Evolutionary conservation across 1,140 invertebrate species (phyloP).

Genomic region (Ceratosolen fusciceps): DNA sequence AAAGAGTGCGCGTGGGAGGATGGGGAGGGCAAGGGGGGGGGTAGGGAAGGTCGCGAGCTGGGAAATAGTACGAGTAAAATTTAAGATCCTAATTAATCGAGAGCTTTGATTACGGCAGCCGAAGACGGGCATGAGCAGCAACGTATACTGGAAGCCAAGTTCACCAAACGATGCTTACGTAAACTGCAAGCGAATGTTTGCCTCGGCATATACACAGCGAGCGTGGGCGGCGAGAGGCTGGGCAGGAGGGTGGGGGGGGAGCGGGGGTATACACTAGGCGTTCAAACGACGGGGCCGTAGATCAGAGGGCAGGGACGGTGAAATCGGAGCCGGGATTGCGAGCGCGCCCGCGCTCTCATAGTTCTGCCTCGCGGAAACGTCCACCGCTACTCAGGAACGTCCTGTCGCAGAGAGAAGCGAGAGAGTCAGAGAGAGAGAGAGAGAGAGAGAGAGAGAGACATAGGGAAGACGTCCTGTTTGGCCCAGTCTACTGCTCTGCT

Average conservation of each 20-base stretch:
- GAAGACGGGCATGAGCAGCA: constrained; percentile 39
- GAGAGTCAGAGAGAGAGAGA: background rate
- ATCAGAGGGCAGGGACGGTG: background rate
- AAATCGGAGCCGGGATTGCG: constrained; percentile 16
- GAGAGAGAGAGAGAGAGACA: background rate
- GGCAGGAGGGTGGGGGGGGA: no score
- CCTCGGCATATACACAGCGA: background rate
- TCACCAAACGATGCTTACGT: constrained; percentile 24
- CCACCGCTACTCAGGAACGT: constrained; percentile 17
- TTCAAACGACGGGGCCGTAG: background rate
- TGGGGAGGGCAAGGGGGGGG: background rate
- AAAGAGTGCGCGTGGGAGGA: no score
- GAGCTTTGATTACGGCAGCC: constrained; percentile 41
- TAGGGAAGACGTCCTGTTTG: background rate
- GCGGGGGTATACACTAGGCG: background rate
- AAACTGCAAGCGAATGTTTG: constrained; percentile 41
- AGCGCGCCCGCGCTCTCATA: background rate
- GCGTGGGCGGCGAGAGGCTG: no score
- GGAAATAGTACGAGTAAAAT: constrained; percentile 6
- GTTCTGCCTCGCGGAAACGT: constrained; percentile 4
- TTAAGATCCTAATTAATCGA: constrained; percentile 34
- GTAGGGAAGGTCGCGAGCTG: background rate
- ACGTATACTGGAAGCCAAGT: constrained; percentile 11
- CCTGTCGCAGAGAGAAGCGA: background rate
- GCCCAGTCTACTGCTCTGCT: constrained; percentile 3